phyloP scores from a whole-genome alignment of 2,888 invertebrate species.

The Heteromurus nitidus region DNA sequence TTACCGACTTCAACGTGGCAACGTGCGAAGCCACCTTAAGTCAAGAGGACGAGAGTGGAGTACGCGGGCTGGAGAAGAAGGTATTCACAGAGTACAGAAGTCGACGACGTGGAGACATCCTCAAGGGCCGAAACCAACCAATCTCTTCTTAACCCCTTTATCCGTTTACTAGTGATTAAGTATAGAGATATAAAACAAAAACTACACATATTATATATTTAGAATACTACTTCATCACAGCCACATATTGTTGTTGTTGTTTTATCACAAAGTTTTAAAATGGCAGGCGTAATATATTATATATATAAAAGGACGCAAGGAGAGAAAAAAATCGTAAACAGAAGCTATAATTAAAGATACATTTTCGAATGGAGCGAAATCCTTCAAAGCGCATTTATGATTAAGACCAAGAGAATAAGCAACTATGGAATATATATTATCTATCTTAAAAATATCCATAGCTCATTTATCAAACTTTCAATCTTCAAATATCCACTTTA shows the following conservation, averaged over 20 bases:
- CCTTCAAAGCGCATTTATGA: slow-evolving; percentile 28
- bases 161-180: no score
- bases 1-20: slow-evolving; percentile 44
- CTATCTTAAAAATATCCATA: background rate
- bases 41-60: slow-evolving; percentile 48
- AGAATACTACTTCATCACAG: no score
- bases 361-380: slow-evolving; percentile 7
- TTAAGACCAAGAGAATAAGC: background rate
- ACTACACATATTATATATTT: no score
- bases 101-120: slow-evolving; percentile 56
- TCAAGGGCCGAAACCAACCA: slow-evolving; percentile 31
- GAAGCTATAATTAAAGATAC: no score
- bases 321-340: no score
- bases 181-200: no score
- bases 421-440: background rate
- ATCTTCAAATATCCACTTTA: no score
- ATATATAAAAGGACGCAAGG: no score
- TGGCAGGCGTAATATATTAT: no score
- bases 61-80: slow-evolving; percentile 56
- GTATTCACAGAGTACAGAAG: slow-evolving; percentile 62
- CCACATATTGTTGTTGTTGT: no score
- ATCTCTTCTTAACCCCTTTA: background rate
- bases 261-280: no score
- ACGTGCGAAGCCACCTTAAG: slow-evolving; percentile 41
- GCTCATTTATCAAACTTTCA: background rate